phyloP scores from a whole-genome alignment of 2,113 vertebrate species.

The Melanotaenia duboulayi region DNA sequence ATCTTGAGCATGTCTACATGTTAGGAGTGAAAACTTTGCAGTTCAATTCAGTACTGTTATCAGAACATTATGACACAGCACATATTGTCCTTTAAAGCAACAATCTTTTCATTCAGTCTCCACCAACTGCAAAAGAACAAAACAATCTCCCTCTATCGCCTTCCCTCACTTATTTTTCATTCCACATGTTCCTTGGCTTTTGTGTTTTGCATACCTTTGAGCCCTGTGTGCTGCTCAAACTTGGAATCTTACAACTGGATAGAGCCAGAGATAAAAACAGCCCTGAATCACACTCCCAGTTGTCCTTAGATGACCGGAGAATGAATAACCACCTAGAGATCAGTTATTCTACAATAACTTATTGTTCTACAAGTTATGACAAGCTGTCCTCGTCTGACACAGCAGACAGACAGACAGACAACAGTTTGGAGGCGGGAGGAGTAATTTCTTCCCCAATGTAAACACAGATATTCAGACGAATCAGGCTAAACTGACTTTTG shows the following conservation, averaged over 20 bases:
- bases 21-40: too few species aligned
- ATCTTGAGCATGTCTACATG: too few species aligned
- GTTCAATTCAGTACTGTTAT: too few species aligned
- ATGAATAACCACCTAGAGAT: conserved; percentile 41
- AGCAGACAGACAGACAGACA: conserved; percentile 12
- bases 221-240: conserved; percentile 15
- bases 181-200: not conserved
- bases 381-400: conserved; percentile 45
- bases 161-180: not conserved
- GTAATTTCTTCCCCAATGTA: conserved; percentile 16
- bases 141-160: not conserved
- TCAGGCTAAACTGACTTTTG: conserved; percentile 39
- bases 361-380: too few species aligned
- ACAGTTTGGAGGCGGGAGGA: conserved; percentile 9
- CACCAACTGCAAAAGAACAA: too few species aligned
- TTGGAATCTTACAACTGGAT: conserved; percentile 18
- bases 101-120: too few species aligned
- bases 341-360: conserved; percentile 3
- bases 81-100: too few species aligned
- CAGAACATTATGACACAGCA: too few species aligned
- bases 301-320: conserved; percentile 58
- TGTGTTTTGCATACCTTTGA: conserved; percentile 13
- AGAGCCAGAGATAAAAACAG: conserved; percentile 34
- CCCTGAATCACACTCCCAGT: not conserved
- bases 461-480: conserved; percentile 8